Percentiles rank a stretch among this genome's conserved stretches.
Evolutionary conservation across 2,888 invertebrate species (phyloP).

Genomic region (Drosophila flavopinicola): DNA sequence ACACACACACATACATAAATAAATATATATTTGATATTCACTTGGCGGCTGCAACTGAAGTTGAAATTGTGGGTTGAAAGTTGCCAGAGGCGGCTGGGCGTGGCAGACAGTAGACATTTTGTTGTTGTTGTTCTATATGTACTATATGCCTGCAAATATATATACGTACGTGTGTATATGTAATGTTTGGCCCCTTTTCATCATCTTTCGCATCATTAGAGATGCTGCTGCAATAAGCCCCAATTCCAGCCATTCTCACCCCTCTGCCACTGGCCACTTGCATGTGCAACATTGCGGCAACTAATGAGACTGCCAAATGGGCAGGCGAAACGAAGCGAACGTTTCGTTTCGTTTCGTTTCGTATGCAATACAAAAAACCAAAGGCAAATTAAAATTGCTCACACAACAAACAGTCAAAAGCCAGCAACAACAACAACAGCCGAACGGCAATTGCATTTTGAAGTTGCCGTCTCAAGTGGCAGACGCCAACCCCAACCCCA

Average conservation of each 20-base stretch:
- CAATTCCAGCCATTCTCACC: neutral
- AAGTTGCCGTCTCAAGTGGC: constrained; percentile 65
- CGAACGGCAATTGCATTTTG: constrained; percentile 60
- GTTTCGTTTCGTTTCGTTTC: no score
- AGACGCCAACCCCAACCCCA: neutral
- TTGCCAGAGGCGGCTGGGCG: constrained; percentile 29
- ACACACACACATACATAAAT: constrained; percentile 18
- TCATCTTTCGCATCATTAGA: constrained; percentile 74
- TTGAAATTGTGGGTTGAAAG: constrained; percentile 71
- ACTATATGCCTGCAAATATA: neutral
- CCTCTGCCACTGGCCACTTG: neutral
- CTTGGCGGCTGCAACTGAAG: constrained; percentile 62
- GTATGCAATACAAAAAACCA: constrained; percentile 23
- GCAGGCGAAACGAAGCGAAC: constrained; percentile 20
- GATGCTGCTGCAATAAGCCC: constrained; percentile 9
- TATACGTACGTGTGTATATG: neutral
- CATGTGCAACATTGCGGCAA: constrained; percentile 28
- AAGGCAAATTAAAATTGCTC: constrained; percentile 53
- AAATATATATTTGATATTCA: constrained; percentile 68
- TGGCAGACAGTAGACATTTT: constrained; percentile 46
- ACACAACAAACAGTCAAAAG: constrained; percentile 40
- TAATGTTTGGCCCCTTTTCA: constrained; percentile 50
- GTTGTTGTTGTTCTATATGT: constrained; percentile 70
- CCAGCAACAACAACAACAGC: constrained; percentile 19
- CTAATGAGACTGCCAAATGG: constrained; percentile 49